Conservation (phyloP, 2,113 vertebrate genomes). For the Brienomyrus longianalis region DNA sequence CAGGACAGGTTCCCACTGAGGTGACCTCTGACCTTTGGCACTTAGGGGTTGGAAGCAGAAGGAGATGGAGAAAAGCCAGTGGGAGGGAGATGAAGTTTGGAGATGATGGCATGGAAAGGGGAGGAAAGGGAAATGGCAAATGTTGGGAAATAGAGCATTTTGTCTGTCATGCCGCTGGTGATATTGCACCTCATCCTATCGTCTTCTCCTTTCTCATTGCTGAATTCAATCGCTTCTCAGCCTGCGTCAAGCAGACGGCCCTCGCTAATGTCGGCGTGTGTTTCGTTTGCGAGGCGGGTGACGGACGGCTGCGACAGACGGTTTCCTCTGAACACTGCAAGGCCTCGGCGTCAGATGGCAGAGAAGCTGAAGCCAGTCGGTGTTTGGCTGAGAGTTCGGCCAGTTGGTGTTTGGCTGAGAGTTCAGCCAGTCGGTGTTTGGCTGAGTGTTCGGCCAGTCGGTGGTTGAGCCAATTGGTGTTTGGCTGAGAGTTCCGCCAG, state of each 20-base stretch:
- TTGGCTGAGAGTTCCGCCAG: no score
- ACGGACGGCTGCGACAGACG: neutral
- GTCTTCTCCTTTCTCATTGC: neutral
- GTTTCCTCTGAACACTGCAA: neutral
- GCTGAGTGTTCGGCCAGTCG: no score
- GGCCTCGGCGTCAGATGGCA: neutral
- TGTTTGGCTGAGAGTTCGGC: no score
- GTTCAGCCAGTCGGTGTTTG: no score
- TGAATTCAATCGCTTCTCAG: neutral
- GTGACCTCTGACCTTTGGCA: neutral
- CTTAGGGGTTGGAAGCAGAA: neutral
- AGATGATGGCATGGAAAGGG: neutral
- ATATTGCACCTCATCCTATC: neutral
- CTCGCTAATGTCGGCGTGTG: neutral
- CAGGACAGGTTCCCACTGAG: neutral
- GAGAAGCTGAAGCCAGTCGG: neutral
- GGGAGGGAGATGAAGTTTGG: neutral
- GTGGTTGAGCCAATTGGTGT: no score
- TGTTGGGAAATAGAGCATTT: neutral
- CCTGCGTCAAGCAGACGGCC: conserved; percentile 16
- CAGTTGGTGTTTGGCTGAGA: no score
- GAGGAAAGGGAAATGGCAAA: neutral
- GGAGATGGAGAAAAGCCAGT: neutral
- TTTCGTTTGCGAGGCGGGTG: neutral
- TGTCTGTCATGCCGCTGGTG: neutral